A percentile compares a stretch with the other conserved stretches of the same genome.
Conservation (phyloP, 2,797 vertebrate species). For the Brotogeris chrysoptera region DNA sequence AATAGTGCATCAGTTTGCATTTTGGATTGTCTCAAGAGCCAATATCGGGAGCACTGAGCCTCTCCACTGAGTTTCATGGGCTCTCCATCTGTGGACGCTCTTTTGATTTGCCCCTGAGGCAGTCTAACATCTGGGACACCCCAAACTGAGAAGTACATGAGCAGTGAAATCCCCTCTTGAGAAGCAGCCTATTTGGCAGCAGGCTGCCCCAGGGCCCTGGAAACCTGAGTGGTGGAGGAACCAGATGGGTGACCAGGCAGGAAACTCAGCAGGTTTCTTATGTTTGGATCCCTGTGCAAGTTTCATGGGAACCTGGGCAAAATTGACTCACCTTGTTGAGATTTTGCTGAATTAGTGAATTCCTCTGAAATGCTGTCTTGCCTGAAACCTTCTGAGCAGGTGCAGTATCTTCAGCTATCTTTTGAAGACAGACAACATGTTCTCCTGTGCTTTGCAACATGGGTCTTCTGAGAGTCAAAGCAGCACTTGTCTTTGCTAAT, state of each 20-base stretch:
- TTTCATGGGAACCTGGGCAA: slow-evolving; percentile 66
- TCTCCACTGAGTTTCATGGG: background rate
- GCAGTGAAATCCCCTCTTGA: slow-evolving; percentile 20
- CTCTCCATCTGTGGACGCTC: background rate
- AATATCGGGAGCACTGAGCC: background rate
- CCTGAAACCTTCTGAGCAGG: slow-evolving; percentile 58
- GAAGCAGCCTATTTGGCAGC: background rate
- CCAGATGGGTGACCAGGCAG: slow-evolving; percentile 63
- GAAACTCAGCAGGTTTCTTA: slow-evolving; percentile 66
- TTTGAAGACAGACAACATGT: background rate
- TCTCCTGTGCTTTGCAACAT: background rate
- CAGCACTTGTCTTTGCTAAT: background rate
- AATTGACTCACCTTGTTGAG: slow-evolving; percentile 62
- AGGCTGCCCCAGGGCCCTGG: slow-evolving; percentile 45
- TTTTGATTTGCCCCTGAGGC: background rate
- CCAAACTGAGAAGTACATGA: background rate
- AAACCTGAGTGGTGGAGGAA: slow-evolving; percentile 35
- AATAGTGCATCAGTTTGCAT: background rate
- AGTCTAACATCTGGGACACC: background rate
- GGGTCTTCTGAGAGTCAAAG: background rate
- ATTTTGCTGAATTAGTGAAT: slow-evolving; percentile 69
- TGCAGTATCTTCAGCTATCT: slow-evolving; percentile 60
- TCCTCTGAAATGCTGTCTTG: slow-evolving; percentile 61
- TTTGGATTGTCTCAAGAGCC: background rate
- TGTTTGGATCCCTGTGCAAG: slow-evolving; percentile 22